Evolutionary conservation across 1,140 invertebrate species (phyloP), one percentile per base, ranked within the genome.

Genomic region (Proctacanthus coquilletti): DNA sequence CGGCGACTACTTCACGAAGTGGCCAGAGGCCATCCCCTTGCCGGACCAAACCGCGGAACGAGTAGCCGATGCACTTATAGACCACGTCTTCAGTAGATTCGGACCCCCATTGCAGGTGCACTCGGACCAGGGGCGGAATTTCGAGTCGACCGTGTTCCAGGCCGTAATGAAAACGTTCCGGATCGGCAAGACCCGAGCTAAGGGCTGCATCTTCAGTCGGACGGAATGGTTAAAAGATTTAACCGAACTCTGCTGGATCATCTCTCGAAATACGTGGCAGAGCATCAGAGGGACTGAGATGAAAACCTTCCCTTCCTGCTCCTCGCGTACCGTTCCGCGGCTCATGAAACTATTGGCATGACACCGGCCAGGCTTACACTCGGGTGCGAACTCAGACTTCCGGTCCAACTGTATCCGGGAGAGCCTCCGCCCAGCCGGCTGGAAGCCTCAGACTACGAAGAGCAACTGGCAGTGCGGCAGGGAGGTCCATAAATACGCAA

Each of bases 71-170:
- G 43, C 50, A 6, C 42, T 65, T 9, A 39, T 42, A 18, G 5
- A 39, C 3, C 31, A 21, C 2, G 61, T 53, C 52, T 46, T 65
- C 6, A 25, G 45, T 2, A 43, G 54, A 6, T 67, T 53, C 41
- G 63, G 63, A 1, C 15, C 40, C 5, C 59, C 61, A 5, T 4
- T 18, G 0, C 27, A 17, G 8, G 50, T 66, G 6, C 64, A 53
- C 0, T 62, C 56, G 0, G 62, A 69, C 40, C 52, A 53, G 30
- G 64, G 62, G 3, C n/a, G 42, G 0, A 57, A 61, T 39, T 66
- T 66, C 34, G 47, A 58, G 36, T 47, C 45, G 21, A 21, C 34
- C 6, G 33, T 61, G 4, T 55, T 53, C 31, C 23, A 38, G 20
- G 9, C 17, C 3, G 32, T 50, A 14, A 5, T 33, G 9, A 3